Base-by-base conservation (phyloP, 1,140 invertebrate species). In the Papilio helenus region DNA sequence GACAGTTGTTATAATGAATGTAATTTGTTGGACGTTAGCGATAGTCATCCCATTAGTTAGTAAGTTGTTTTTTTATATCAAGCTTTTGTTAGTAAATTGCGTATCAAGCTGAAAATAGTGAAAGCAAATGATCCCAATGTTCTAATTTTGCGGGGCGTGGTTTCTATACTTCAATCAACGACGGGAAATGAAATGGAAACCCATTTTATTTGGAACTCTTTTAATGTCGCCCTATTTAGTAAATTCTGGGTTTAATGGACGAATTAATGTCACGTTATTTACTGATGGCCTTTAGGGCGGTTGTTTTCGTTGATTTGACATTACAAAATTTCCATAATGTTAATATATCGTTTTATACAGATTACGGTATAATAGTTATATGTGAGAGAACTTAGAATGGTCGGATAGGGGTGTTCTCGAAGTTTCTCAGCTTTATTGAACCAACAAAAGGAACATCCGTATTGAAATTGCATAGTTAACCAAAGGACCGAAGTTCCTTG, bases 151-250 rank as follows among this genome's bases (percentile, higher is more conserved):
- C 12, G 14, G 26, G 61, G 61, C 61, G 61, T 68, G 61, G 61
- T 68, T 68, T 68, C 61, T 68, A 34, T 68, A 68, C 61, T 68
- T 29, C 61, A 68, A 68, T 68, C 61, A 68, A 34, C 61, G 61
- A 68, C 61, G 26, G 61, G 61, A 68, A 68, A 68, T 68, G 61
- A 68, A 68, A 68, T 68, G 61, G 26, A 68, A 68, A 68, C 61
- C 61, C 26, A 68, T 68, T 68, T 68, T 68, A 68, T 68, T 68
- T 68, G 10, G 58, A 29, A 29, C 61, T 29, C 61, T 68, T 68
- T 68, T 68, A 68, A 68, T 68, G 61, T 68, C 26, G 61, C 61
- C 61, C 26, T 68, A 68, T 68, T 68, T 68, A 26, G 23, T 68
- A 16, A 68, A 29, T 68, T 29, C 14, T 7, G 26, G 61, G 26